Base-by-base conservation (phyloP, 2,888 invertebrate genomes). In the Ditylenchus weischeri region DNA sequence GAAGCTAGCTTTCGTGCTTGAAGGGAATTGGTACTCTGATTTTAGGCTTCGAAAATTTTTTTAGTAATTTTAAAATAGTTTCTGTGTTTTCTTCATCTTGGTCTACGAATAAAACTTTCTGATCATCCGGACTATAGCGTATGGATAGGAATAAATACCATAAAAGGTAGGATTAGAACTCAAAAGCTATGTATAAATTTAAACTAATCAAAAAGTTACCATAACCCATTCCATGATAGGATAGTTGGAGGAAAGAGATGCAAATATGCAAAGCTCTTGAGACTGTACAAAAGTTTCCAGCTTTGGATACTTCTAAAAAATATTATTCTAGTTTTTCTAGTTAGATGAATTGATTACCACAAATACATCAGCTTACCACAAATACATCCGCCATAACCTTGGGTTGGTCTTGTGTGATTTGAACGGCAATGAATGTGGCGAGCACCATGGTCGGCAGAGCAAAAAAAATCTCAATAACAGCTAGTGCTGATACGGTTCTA, bases 261-360 rank as follows among this genome's bases (percentile, higher is more conserved):
- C 50, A 21, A 50, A 50, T 50, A 50, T 50, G 21, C 50, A 50
- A 18, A 50, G 21, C 6, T 50, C 50, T 29, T 29, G 29, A 50
- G 50, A 50, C n/a, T 50, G 3, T 19, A 50, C 21, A 19, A 50
- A 19, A 18, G 3, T 21, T 19, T 50, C 50, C 50, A 50, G 21
- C 21, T 50, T 50, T 21, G 50, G 50, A 50, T 50, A 50, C 18
- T 18, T 50, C 50, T 50, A 50, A 50, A 50, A 50, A 50, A 6
- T 50, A 2, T 19, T 50, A 19, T 50, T 19, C n/a, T 50, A 2
- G 21, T 4, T 18, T 4, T 50, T 50, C 5, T 19, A 50, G n/a
- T 21, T 50, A 50, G n/a, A 50, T 4, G 21, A 50, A 50, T 50
- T 2, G 2, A 6, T 50, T 50, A 50, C 50, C 50, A 19, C n/a